A percentile compares a stretch with the other conserved stretches of the same genome.
Conservation (phyloP, 2,888 invertebrate genomes). For the Drosophila anomelani region DNA sequence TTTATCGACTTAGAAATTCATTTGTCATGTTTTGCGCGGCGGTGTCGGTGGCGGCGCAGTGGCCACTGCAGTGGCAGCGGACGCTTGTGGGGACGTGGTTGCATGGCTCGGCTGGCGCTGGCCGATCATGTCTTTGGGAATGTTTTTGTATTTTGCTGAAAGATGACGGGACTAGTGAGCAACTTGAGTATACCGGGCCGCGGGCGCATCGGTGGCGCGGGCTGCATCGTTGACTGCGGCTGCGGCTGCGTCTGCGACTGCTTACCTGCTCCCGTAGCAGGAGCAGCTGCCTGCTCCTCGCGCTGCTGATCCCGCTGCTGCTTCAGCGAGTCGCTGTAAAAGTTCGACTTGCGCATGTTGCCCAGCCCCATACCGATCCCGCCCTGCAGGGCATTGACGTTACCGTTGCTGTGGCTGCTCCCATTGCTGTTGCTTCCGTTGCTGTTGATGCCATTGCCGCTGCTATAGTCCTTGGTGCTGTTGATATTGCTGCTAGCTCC, state of each 20-base stretch:
- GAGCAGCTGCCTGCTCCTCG: slow-evolving; percentile 50
- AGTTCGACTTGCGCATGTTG: slow-evolving; percentile 64
- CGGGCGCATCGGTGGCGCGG: slow-evolving; percentile 76
- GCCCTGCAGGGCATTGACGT: slow-evolving; percentile 55
- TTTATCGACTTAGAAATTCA: slow-evolving; percentile 79
- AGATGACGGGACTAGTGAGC: slow-evolving; percentile 84
- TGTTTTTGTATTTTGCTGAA: slow-evolving; percentile 85
- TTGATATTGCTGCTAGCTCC: slow-evolving; percentile 5
- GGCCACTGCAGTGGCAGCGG: slow-evolving; percentile 65
- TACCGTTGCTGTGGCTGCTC: slow-evolving; percentile 48
- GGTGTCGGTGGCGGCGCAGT: slow-evolving; percentile 74
- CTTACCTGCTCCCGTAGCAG: slow-evolving; percentile 69
- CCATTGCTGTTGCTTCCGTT: slow-evolving; percentile 3
- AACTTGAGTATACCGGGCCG: slow-evolving; percentile 83
- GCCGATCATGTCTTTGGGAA: slow-evolving; percentile 85
- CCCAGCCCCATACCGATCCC: slow-evolving; percentile 51
- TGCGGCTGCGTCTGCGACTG: slow-evolving; percentile 59
- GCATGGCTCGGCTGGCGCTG: slow-evolving; percentile 62
- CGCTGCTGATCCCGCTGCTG: slow-evolving; percentile 31
- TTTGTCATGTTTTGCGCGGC: slow-evolving; percentile 85
- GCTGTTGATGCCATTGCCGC: slow-evolving; percentile 7
- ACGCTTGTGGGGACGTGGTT: slow-evolving; percentile 44
- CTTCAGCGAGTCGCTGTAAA: slow-evolving; percentile 58
- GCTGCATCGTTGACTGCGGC: slow-evolving; percentile 46
- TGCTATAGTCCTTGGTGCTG: slow-evolving; percentile 9